A percentile compares a stretch with the other conserved stretches of the same genome.
phyloP scores from a whole-genome alignment of 2,797 vertebrate species.

The Knipowitschia caucasica region DNA sequence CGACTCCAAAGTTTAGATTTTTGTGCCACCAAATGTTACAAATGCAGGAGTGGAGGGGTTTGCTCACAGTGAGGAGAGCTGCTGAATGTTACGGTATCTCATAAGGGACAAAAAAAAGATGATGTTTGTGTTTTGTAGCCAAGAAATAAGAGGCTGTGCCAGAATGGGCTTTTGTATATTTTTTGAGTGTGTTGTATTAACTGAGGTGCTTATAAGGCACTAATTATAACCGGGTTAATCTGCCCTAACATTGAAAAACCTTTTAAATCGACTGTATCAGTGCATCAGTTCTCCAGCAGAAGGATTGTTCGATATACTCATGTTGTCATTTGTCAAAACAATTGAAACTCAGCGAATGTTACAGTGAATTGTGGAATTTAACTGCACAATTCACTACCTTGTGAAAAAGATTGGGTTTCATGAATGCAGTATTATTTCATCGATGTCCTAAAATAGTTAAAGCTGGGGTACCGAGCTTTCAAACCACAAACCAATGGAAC shows the following conservation, averaged over 20 bases:
- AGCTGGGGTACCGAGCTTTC: not conserved
- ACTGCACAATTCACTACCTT: not conserved
- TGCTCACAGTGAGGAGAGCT: conserved; percentile 45
- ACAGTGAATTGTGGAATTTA: not conserved
- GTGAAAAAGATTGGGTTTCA: not conserved
- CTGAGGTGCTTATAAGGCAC: conserved; percentile 60
- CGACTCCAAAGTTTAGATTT: conserved; percentile 3
- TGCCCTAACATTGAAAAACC: conserved; percentile 14
- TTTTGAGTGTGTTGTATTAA: conserved; percentile 53
- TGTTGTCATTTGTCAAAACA: not conserved
- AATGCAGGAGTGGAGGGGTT: conserved; percentile 29
- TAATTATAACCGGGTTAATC: conserved; percentile 24
- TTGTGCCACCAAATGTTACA: conserved; percentile 17
- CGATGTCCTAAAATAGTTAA: not conserved
- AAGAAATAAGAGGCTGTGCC: conserved; percentile 44
- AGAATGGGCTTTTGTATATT: conserved; percentile 45
- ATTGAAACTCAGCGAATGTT: not conserved
- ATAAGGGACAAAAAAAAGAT: conserved; percentile 42
- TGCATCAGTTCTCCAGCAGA: not conserved
- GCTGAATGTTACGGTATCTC: conserved; percentile 27
- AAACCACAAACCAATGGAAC: not conserved
- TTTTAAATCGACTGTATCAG: not conserved
- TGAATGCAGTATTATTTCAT: not conserved
- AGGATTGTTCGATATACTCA: not conserved
- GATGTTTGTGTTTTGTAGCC: conserved; percentile 40